phyloP scores from a whole-genome alignment of 2,113 vertebrate species.

The Microtus oregoni region DNA sequence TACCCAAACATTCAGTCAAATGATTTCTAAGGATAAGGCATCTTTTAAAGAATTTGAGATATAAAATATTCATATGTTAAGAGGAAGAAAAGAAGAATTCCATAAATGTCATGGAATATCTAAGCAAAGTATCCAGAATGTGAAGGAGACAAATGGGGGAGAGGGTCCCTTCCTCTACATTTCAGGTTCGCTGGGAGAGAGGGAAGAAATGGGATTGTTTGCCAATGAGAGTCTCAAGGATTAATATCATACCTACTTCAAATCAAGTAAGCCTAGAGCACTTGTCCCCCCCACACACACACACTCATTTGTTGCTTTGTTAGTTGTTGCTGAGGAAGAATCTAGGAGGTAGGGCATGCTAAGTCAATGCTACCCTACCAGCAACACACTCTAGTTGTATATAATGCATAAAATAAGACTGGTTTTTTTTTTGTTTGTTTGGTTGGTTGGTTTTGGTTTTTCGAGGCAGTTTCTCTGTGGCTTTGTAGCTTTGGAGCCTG shows the following conservation, averaged over 20 bases:
- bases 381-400: no score
- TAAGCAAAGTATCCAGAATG: neutral
- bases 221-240: neutral
- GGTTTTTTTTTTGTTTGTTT: no score
- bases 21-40: neutral
- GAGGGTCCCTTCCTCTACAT: neutral
- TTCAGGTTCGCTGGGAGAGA: neutral
- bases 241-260: neutral
- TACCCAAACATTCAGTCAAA: neutral
- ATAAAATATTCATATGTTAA: constrained; percentile 15
- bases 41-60: neutral
- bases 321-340: neutral
- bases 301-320: neutral
- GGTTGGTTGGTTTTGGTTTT: no score
- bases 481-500: no score
- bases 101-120: neutral
- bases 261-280: neutral
- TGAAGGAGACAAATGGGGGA: neutral
- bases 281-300: no score
- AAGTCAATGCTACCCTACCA: neutral
- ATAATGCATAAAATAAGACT: neutral
- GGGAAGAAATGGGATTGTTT: neutral
- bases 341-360: neutral
- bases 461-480: no score
- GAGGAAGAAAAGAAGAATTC: neutral